phyloP scores from a whole-genome alignment of 2,113 vertebrate species.

The Psephotus haematonotus region DNA sequence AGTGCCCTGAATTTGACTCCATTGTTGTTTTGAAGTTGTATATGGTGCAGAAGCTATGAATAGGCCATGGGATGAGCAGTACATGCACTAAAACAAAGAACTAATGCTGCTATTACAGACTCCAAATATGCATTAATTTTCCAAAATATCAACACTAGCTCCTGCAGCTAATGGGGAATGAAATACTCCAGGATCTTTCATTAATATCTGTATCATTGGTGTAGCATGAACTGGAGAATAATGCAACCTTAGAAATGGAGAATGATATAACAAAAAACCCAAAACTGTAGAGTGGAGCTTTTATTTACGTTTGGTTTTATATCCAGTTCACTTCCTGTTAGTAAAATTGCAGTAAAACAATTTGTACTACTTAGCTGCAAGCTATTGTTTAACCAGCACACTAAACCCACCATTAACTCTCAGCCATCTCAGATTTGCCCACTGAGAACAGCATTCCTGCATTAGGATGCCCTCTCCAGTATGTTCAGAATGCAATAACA shows the following conservation, averaged over 20 bases:
- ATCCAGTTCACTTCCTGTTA: not conserved
- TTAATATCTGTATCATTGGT: not conserved
- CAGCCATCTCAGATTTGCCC: not conserved
- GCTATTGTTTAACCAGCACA: not conserved
- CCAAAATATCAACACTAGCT: not conserved
- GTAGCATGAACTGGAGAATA: not conserved
- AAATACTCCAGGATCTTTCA: not conserved
- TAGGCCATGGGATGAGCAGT: rapidly evolving
- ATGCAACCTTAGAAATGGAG: not conserved
- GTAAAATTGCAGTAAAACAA: not conserved
- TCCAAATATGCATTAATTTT: not conserved
- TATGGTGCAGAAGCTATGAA: not conserved
- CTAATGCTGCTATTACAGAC: not conserved
- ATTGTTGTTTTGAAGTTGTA: not conserved
- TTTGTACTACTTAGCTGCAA: not conserved
- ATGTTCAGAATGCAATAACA: not conserved
- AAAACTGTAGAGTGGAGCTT: not conserved
- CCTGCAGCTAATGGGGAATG: not conserved
- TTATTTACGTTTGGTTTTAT: not conserved
- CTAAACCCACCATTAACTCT: not conserved
- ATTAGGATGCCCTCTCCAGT: not conserved
- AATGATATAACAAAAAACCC: rapidly evolving
- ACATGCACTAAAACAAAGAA: not conserved
- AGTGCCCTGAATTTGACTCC: not conserved
- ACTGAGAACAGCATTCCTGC: not conserved